Evolutionary conservation across 2,797 vertebrate species (phyloP).

Genomic region (Artibeus lituratus): DNA sequence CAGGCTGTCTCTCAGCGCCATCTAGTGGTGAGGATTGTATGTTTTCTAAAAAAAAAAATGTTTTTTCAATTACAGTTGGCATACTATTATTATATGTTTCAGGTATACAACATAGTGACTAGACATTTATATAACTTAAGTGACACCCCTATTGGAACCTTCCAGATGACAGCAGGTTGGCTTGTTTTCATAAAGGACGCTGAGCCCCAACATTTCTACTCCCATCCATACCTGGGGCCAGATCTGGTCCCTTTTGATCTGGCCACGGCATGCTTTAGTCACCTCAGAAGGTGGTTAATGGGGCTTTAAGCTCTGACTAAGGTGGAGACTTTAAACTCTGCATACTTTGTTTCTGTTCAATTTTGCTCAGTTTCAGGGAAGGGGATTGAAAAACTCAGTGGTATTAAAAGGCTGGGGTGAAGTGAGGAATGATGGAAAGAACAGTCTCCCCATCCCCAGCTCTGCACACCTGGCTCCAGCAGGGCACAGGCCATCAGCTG

Average conservation of each 20-base stretch:
- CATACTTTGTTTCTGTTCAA: background rate
- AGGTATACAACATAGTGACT: background rate
- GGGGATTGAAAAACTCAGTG: background rate
- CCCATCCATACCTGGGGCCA: background rate
- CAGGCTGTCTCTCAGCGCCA: slow-evolving; percentile 62
- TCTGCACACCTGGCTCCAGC: background rate
- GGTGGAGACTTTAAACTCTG: background rate
- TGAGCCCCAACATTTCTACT: background rate
- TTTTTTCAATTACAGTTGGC: background rate
- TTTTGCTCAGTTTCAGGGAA: slow-evolving; percentile 29
- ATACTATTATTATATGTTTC: background rate
- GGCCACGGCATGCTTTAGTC: background rate
- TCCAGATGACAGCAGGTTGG: background rate
- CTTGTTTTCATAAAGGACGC: background rate
- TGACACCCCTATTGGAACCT: background rate
- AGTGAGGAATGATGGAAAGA: background rate
- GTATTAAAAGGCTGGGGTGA: background rate
- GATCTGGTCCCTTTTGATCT: background rate
- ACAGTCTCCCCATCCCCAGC: background rate
- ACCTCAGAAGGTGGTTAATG: background rate
- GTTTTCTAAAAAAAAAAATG: background rate
- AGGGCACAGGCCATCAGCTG: background rate
- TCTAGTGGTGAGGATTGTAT: slow-evolving; percentile 54
- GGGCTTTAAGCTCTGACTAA: background rate
- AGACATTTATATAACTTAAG: background rate